Evolutionary conservation across 2,888 invertebrate species (phyloP).

Genomic region (Epistrophe eligans): DNA sequence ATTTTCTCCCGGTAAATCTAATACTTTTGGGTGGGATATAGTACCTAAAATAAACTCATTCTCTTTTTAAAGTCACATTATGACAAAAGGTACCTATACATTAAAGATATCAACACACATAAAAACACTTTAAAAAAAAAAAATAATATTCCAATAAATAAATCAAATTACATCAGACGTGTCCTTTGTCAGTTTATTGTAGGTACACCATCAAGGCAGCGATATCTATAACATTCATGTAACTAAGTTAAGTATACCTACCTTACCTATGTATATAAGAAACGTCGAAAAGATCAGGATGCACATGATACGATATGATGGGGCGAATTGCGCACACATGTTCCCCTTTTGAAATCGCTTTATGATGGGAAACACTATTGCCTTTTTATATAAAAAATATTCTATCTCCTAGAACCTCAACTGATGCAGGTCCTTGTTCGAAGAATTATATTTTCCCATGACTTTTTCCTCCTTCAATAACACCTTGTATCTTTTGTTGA

Average conservation of each 20-base stretch:
- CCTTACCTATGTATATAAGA: background rate
- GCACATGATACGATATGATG: conserved; percentile 23
- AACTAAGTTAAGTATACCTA: background rate
- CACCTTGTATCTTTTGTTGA: conserved; percentile 73
- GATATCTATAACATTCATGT: background rate
- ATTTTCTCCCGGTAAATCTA: background rate
- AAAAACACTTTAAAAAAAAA: background rate
- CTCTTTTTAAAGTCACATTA: conserved; percentile 52
- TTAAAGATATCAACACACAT: conserved; percentile 31
- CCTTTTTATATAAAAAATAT: conserved; percentile 4
- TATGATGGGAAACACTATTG: conserved; percentile 42
- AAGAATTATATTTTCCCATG: conserved; percentile 70
- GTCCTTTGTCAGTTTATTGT: conserved; percentile 43
- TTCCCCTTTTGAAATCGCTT: conserved; percentile 52
- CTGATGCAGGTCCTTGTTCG: conserved; percentile 62
- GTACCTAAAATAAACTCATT: background rate
- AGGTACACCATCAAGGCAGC: background rate
- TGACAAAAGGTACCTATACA: conserved; percentile 18
- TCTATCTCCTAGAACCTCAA: conserved; percentile 7
- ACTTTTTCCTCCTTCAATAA: conserved; percentile 69
- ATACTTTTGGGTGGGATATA: background rate
- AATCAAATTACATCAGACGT: conserved; percentile 59
- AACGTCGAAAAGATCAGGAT: background rate
- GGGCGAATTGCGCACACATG: conserved; percentile 71
- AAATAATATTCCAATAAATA: conserved; percentile 67